Base-by-base conservation (phyloP, 2,113 vertebrate species). In the Hiodon alosoides region DNA sequence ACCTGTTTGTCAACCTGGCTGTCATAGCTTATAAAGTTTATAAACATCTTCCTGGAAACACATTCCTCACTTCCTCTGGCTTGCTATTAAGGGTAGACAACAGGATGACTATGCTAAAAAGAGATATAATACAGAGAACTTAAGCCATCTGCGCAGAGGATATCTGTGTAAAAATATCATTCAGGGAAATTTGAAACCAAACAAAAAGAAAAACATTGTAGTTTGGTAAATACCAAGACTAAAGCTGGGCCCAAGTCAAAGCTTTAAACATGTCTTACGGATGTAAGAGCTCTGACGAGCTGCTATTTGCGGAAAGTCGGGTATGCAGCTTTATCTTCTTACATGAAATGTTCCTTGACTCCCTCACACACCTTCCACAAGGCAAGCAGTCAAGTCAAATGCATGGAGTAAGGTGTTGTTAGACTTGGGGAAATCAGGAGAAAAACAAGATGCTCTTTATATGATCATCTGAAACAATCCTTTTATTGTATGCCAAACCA, bases 11-110 rank as follows among this genome's bases (percentile, higher is more conserved):
- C 72, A 78, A 59, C 77, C 54, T 50, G 9, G 53, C 81, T 80
- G 83, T 82, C 81, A 85, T 69, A 65, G 3, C 73, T 58, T 73
- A 74, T 79, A 67, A 79, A 70, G 75, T 83, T 81, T 81, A 81
- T 77, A 52, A 60, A 57, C 72, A 51, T 72, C 66, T 83, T 83
- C 81, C 79, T 79, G 77, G 77, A 79, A 81, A 71, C 65, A 5
- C 62, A 78, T 69, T 59, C 72, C 80, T 74, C 68, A 75, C 67
- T 70, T 59, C 77, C 57, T n/a, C 70, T 72, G 57, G 57, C 52
- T 61, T 16, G 55, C 17, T 73, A 53, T 47, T 61, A 47, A 73
- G 69, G 55, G 71, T 73, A 61, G 9, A 62, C 31, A 50, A 73
- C 61, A 73, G 71, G 65, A 69, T 61, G 57, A 64, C 7, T 13